Conservation (phyloP, 2,888 invertebrate genomes). For the Bombylius major region DNA sequence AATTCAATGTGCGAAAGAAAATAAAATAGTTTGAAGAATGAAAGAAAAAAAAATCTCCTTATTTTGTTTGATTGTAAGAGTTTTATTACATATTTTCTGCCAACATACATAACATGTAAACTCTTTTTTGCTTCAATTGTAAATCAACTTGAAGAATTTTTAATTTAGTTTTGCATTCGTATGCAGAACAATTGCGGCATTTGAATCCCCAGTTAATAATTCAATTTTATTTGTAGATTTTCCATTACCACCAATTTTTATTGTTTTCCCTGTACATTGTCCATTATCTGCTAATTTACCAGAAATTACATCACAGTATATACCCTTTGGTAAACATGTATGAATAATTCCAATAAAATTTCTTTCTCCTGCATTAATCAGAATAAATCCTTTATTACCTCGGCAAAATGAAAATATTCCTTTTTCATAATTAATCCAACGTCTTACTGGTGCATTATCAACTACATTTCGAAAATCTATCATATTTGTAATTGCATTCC, state of each 20-base stretch:
- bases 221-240: not conserved
- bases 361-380: conserved; percentile 10
- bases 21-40: too few relatives aligned
- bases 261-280: conserved; percentile 40
- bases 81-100: too few relatives aligned
- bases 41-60: too few relatives aligned
- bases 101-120: too few relatives aligned
- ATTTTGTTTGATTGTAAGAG: too few relatives aligned
- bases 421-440: conserved; percentile 64
- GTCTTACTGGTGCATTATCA: conserved; percentile 39
- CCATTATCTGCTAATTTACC: conserved; percentile 30
- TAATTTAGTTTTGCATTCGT: conserved; percentile 10
- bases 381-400: conserved; percentile 39
- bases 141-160: not conserved
- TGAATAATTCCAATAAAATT: conserved; percentile 40
- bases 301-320: conserved; percentile 56
- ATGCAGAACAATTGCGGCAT: conserved; percentile 11
- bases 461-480: conserved; percentile 56
- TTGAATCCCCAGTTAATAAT: not conserved
- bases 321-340: conserved; percentile 46
- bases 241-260: conserved; percentile 4
- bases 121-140: too few relatives aligned
- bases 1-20: too few relatives aligned
- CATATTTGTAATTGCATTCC: conserved; percentile 63
- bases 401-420: conserved; percentile 71